Evolutionary conservation across 2,888 invertebrate species (phyloP).

Genomic region (Acheta domesticus): DNA sequence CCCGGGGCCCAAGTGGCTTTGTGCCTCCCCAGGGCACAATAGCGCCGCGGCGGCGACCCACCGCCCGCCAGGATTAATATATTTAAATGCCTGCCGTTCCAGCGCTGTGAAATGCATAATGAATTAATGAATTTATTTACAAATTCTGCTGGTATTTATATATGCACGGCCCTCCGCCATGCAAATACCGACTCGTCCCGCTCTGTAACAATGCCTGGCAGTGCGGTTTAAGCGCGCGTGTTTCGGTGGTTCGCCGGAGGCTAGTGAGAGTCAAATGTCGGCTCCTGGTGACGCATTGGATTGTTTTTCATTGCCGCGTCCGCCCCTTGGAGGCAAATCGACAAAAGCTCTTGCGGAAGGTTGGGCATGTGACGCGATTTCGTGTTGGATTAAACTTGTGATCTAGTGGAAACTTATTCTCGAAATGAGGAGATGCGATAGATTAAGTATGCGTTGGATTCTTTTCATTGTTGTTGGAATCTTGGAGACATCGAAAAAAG

Average conservation of each 20-base stretch:
- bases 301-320: background rate
- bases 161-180: background rate
- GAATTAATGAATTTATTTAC: conserved; percentile 18
- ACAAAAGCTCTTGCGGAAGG: no score
- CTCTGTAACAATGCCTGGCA: background rate
- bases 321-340: no score
- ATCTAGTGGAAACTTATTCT: no score
- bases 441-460: no score
- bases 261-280: background rate
- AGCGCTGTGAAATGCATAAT: conserved; percentile 18
- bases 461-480: no score
- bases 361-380: no score
- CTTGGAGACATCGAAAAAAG: no score
- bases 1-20: background rate
- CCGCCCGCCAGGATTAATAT: conserved; percentile 7
- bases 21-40: background rate
- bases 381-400: no score
- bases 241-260: background rate
- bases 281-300: background rate
- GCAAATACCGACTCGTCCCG: background rate
- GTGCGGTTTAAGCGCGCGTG: conserved; percentile 5
- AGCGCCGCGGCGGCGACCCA: background rate
- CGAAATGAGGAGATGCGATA: no score
- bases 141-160: conserved; percentile 6
- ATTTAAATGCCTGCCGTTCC: conserved; percentile 8